These are phyloP conservation scores for Xanthorhoe spadicearia DNA, from an alignment of 2,888 invertebrate genomes.

Conservation along the genomic window DNA sequence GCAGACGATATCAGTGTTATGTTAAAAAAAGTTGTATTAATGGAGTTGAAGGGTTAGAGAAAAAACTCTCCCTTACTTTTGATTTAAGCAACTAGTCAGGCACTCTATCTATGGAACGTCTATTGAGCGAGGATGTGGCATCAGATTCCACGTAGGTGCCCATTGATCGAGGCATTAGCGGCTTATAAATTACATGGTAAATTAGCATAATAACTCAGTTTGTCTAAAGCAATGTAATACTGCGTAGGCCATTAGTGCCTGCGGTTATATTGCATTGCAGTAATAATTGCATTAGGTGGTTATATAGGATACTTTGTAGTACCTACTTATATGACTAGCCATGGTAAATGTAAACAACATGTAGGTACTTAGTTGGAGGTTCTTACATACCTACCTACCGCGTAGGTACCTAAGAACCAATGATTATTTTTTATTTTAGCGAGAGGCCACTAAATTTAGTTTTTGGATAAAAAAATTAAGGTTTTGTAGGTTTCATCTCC, in stretches of 20 bases:
- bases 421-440: too few relatives aligned
- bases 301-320: not conserved
- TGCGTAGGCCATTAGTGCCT: conserved; percentile 10
- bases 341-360: not conserved
- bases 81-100: too few relatives aligned
- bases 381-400: too few relatives aligned
- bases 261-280: conserved; percentile 16
- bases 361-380: too few relatives aligned
- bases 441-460: too few relatives aligned
- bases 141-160: conserved; percentile 4
- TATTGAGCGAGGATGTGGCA: not conserved
- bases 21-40: too few relatives aligned
- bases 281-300: conserved; percentile 14
- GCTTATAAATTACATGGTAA: conserved; percentile 12
- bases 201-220: conserved; percentile 23
- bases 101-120: too few relatives aligned
- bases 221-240: conserved; percentile 22
- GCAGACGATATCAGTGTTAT: not conserved
- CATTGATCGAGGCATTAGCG: conserved; percentile 15
- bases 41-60: too few relatives aligned
- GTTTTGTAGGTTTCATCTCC: too few relatives aligned
- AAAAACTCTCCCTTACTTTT: too few relatives aligned
- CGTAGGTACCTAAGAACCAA: too few relatives aligned
- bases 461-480: too few relatives aligned
- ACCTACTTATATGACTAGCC: not conserved